phyloP scores from a whole-genome alignment of 2,797 vertebrate species.

The Sebastes vulpes region DNA sequence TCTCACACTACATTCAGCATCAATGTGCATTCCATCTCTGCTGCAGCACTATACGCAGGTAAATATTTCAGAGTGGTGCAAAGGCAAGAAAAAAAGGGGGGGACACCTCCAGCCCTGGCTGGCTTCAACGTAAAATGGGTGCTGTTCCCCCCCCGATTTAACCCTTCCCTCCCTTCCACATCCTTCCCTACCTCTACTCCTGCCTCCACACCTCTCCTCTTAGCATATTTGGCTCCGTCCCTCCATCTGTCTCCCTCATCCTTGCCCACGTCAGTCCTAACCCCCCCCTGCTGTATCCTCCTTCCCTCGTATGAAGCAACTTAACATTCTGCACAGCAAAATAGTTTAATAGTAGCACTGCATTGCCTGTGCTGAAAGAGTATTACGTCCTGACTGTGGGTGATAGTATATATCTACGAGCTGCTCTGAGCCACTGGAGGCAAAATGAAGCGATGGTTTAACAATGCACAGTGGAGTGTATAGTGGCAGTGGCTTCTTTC shows the following conservation, averaged over 20 bases:
- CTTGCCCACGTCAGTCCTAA: slow-evolving; percentile 22
- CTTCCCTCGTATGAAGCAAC: slow-evolving; percentile 23
- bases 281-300: slow-evolving; percentile 6
- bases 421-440: slow-evolving; percentile 15
- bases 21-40: slow-evolving; percentile 20
- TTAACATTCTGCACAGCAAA: slow-evolving; percentile 59
- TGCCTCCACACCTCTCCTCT: slow-evolving; percentile 54
- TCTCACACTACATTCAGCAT: slow-evolving; percentile 10
- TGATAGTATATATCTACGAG: slow-evolving; percentile 29
- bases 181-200: slow-evolving; percentile 51
- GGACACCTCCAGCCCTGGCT: slow-evolving; percentile 50
- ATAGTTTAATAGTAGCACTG: slow-evolving; percentile 47
- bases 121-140: slow-evolving; percentile 76
- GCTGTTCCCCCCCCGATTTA: slow-evolving; percentile 78
- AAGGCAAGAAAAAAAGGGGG: slow-evolving; percentile 54
- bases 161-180: slow-evolving; percentile 79
- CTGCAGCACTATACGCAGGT: slow-evolving; percentile 59
- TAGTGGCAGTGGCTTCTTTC: slow-evolving; percentile 55
- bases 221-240: slow-evolving; percentile 48
- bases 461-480: slow-evolving; percentile 27
- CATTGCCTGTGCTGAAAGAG: slow-evolving; percentile 8
- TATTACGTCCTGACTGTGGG: neutral
- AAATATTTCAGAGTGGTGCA: slow-evolving; percentile 70
- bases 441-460: slow-evolving; percentile 31
- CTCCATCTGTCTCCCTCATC: slow-evolving; percentile 33